phyloP scores from a whole-genome alignment of 2,888 invertebrate genomes.

The Chalcosyrphus nemorum region DNA sequence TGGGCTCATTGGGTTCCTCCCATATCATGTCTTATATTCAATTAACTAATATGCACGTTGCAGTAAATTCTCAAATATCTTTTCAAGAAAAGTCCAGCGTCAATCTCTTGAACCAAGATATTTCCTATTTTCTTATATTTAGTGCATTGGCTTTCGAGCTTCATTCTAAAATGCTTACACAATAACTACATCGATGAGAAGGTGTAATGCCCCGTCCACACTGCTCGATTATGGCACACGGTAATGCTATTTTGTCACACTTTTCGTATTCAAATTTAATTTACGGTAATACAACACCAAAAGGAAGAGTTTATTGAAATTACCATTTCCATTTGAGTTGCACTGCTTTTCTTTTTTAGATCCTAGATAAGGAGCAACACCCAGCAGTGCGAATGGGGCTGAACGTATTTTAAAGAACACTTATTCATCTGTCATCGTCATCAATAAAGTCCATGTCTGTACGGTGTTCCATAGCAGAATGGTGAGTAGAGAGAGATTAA shows the following conservation, averaged over 20 bases:
- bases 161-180: conserved; percentile 51
- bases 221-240: conserved; percentile 42
- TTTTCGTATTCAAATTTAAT: too few species aligned
- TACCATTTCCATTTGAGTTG: too few species aligned
- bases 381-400: too few species aligned
- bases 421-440: too few species aligned
- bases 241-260: conserved; percentile 43
- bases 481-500: too few species aligned
- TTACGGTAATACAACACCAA: too few species aligned
- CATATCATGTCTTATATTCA: conserved; percentile 27
- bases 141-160: conserved; percentile 40
- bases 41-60: conserved; percentile 14
- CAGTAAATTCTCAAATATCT: neutral
- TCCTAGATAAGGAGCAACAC: too few species aligned
- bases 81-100: conserved; percentile 32
- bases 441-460: too few species aligned
- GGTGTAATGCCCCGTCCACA: conserved; percentile 31
- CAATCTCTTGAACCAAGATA: conserved; percentile 25
- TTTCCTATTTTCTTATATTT: conserved; percentile 66
- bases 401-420: too few species aligned
- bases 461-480: too few species aligned
- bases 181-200: conserved; percentile 9
- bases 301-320: too few species aligned
- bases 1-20: neutral
- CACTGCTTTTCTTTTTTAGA: too few species aligned